Percentiles rank a stretch among this genome's conserved stretches.
Evolutionary conservation across 2,888 invertebrate genomes (phyloP).

Genomic region (Strigamia transsilvanica): DNA sequence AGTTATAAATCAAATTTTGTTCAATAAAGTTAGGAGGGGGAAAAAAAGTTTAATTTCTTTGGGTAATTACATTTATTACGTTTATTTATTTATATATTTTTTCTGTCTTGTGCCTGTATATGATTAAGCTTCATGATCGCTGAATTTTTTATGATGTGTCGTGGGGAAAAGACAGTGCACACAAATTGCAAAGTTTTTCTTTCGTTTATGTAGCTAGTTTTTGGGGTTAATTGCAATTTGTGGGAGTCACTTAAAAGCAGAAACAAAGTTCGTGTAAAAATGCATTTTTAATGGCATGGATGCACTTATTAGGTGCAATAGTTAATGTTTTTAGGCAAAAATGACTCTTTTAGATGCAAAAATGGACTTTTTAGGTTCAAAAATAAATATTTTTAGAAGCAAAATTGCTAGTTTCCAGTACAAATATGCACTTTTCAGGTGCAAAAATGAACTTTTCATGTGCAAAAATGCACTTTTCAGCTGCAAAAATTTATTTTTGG

Average conservation of each 20-base stretch:
- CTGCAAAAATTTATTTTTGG: too few relatives aligned
- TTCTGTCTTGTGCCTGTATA: background rate
- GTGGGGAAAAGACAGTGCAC: background rate
- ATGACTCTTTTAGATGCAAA: too few relatives aligned
- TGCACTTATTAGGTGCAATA: too few relatives aligned
- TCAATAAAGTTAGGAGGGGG: background rate
- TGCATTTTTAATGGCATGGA: too few relatives aligned
- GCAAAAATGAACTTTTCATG: too few relatives aligned
- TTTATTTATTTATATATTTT: background rate
- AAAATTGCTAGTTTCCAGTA: too few relatives aligned
- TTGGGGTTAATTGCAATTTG: constrained; percentile 25
- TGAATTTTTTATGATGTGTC: constrained; percentile 27
- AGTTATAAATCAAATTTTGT: background rate
- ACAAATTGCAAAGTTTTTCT: constrained; percentile 29
- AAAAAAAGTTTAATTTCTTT: background rate
- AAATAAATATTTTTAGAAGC: too few relatives aligned
- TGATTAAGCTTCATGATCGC: background rate
- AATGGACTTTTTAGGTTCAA: too few relatives aligned
- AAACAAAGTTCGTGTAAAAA: too few relatives aligned
- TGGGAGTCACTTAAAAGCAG: background rate
- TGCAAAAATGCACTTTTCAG: too few relatives aligned
- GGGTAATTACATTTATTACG: background rate
- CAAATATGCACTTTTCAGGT: too few relatives aligned
- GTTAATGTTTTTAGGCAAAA: too few relatives aligned
- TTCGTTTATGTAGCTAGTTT: constrained; percentile 24